A percentile compares a stretch with the other conserved stretches of the same genome.
Conservation (phyloP, 2,797 vertebrate species). For the Cygnus olor region DNA sequence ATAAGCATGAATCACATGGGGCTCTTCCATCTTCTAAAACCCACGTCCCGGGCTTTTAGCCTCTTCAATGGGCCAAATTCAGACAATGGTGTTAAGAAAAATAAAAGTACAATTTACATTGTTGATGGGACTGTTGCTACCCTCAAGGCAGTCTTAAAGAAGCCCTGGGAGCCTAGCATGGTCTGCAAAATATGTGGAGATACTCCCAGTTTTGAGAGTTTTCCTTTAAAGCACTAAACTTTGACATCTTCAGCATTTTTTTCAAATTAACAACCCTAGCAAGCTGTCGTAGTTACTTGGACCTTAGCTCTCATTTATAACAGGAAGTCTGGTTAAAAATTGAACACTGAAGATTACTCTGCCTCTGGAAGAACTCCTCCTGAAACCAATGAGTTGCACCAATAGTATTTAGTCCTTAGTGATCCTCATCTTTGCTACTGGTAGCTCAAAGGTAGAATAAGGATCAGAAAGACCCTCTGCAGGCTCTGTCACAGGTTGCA, state of each 20-base stretch:
- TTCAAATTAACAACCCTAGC: not conserved
- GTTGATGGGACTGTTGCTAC: not conserved
- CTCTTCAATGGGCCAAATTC: not conserved
- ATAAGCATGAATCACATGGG: not conserved
- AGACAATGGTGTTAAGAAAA: not conserved
- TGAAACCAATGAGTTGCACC: not conserved
- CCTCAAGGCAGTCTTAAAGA: not conserved
- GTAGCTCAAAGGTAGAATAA: not conserved
- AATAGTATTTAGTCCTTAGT: not conserved
- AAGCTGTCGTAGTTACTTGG: not conserved
- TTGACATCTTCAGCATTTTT: not conserved
- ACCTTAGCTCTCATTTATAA: not conserved
- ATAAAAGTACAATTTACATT: not conserved
- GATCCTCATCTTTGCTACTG: not conserved
- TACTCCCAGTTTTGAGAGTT: not conserved
- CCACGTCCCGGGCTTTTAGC: not conserved
- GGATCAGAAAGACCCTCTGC: not conserved
- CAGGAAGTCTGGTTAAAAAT: not conserved
- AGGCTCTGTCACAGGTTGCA: accelerated
- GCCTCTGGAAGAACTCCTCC: not conserved
- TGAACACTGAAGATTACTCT: not conserved
- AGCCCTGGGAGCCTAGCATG: not conserved
- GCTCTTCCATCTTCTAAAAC: not conserved
- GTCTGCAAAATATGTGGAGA: not conserved
- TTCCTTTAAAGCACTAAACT: not conserved